Percentiles rank a stretch among this genome's conserved stretches.
These are phyloP conservation scores for Halyomorpha halys DNA, from an alignment of 1,140 invertebrate species.

Conservation along the genomic window DNA sequence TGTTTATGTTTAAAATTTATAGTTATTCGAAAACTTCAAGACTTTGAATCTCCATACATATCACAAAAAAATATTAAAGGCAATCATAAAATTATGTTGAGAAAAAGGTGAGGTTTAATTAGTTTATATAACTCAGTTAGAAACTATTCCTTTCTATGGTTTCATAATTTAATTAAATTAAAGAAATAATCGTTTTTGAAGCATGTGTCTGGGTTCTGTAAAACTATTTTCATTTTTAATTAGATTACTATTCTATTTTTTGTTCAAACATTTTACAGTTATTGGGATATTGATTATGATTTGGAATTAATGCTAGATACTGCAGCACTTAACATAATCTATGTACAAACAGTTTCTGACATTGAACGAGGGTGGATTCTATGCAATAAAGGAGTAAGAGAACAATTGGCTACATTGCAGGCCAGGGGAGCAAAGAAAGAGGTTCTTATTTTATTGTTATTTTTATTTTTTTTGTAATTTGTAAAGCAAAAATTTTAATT, in stretches of 20 bases:
- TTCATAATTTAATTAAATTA: too few species aligned
- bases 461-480: background rate
- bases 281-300: slow-evolving; percentile 81
- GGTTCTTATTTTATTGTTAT: slow-evolving; percentile 39
- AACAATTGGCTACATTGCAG: slow-evolving; percentile 57
- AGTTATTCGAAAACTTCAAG: slow-evolving; percentile 77
- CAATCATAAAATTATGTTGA: slow-evolving; percentile 57
- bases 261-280: slow-evolving; percentile 46
- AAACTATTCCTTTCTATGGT: too few species aligned
- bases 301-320: slow-evolving; percentile 66
- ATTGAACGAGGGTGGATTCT: slow-evolving; percentile 76
- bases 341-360: slow-evolving; percentile 76
- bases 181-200: too few species aligned
- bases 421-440: slow-evolving; percentile 69
- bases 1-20: slow-evolving; percentile 34
- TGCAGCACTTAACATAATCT: slow-evolving; percentile 74
- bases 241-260: too few species aligned
- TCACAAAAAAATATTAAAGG: slow-evolving; percentile 58
- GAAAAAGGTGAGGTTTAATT: slow-evolving; percentile 51
- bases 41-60: slow-evolving; percentile 93
- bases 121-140: background rate
- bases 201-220: too few species aligned
- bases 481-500: background rate
- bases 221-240: too few species aligned
- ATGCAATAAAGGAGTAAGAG: slow-evolving; percentile 54